phyloP scores from a whole-genome alignment of 1,140 invertebrate species.

The Sycophaga agraensis region DNA sequence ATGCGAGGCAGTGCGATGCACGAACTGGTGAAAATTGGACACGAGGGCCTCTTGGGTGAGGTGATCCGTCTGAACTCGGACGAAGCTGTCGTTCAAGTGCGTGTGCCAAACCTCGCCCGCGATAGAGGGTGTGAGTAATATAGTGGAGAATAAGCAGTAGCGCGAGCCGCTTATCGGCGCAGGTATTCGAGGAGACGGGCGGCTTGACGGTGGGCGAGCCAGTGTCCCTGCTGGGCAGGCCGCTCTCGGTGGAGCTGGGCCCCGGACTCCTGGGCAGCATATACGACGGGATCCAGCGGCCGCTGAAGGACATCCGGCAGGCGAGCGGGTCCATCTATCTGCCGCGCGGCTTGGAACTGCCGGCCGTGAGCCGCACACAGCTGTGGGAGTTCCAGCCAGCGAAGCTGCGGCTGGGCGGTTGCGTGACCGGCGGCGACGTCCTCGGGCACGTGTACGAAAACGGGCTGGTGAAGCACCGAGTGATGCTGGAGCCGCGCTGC shows the following conservation, averaged over 20 bases:
- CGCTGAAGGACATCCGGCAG: constrained; percentile 70
- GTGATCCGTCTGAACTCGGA: constrained; percentile 72
- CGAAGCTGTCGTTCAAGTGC: constrained; percentile 43
- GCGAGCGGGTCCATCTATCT: constrained; percentile 77
- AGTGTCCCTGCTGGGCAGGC: constrained; percentile 77
- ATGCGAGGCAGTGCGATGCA: constrained; percentile 59
- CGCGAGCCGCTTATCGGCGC: too few relatives aligned
- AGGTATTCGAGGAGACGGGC: constrained; percentile 85
- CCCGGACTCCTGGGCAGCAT: constrained; percentile 81
- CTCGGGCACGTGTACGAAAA: constrained; percentile 76
- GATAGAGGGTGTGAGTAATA: too few relatives aligned
- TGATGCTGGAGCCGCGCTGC: constrained; percentile 70
- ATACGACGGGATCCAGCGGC: constrained; percentile 85
- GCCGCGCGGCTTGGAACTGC: constrained; percentile 75
- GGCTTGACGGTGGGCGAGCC: constrained; percentile 86
- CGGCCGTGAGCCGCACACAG: constrained; percentile 58
- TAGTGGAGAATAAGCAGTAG: too few relatives aligned
- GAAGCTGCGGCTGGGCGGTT: constrained; percentile 64
- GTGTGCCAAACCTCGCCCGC: too few relatives aligned
- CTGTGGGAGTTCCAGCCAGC: constrained; percentile 73
- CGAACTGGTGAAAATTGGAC: constrained; percentile 75
- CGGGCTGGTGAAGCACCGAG: constrained; percentile 72
- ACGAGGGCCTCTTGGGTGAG: constrained; percentile 71
- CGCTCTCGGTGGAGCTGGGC: constrained; percentile 80
- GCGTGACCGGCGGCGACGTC: constrained; percentile 77